These are phyloP conservation scores for Drosophila murphyi DNA, from an alignment of 1,140 invertebrate genomes.

Conservation along the genomic window DNA sequence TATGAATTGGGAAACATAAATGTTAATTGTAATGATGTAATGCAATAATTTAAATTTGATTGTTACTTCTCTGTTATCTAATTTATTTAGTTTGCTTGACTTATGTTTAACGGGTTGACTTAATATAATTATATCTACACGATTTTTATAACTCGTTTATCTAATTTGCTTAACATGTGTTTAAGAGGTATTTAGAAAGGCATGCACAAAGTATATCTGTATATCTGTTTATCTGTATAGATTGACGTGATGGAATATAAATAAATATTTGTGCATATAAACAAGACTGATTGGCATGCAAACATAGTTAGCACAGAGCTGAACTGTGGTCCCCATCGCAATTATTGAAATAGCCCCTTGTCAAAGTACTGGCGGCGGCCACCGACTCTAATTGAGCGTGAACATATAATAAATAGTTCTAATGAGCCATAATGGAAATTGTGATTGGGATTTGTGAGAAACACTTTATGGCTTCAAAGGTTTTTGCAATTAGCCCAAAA, in stretches of 20 bases:
- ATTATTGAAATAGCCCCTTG: conserved; percentile 1
- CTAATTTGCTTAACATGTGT: no score
- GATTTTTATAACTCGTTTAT: no score
- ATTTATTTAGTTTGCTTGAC: no score
- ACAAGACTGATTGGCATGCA: conserved; percentile 22
- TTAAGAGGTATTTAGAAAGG: no score
- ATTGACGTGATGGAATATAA: background rate
- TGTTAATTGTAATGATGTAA: no score
- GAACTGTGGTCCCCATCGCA: background rate
- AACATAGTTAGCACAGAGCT: conserved; percentile 15
- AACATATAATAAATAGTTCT: conserved; percentile 52
- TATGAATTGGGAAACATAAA: no score
- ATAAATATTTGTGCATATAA: conserved; percentile 19
- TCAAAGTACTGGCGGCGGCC: conserved; percentile 33
- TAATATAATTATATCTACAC: no score
- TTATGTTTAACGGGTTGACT: no score
- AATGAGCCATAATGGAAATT: conserved; percentile 15
- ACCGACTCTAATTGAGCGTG: conserved; percentile 64
- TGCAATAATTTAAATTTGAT: no score
- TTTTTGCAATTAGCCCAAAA: conserved; percentile 67
- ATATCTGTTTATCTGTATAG: no score
- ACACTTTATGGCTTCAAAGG: conserved; percentile 30
- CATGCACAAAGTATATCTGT: no score
- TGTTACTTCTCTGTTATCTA: no score
- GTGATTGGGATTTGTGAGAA: conserved; percentile 57